Base-by-base conservation (phyloP, 2,797 vertebrate genomes). In the Enteromius trimaculatus region DNA sequence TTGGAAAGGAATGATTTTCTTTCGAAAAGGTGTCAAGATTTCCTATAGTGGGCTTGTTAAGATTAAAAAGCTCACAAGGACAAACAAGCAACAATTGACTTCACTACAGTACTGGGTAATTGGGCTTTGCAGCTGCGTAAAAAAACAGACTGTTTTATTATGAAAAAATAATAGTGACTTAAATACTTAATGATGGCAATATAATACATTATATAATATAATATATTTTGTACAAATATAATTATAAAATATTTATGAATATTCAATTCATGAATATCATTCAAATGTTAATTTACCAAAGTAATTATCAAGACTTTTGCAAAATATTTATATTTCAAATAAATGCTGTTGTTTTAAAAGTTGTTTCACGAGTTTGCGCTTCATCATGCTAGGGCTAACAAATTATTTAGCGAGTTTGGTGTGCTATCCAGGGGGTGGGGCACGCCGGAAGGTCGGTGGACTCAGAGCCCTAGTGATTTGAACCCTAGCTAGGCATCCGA, bases 1-100 rank as follows among this genome's bases (percentile, higher is more conserved):
- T 47, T 51, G 51, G 31, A 68, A 42, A 37, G 58, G 55, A 31
- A 72, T 79, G 55, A 23, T 64, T 84, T 62, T 64, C 21, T 78
- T 78, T 58, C 3, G 4, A 65, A 65, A 79, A 71, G 39, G 34
- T 79, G 42, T 64, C 69, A 51, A 17, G 9, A n/a, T 60, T 49
- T 49, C 39, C 42, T 58, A 9, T 47, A 29, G 23, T 64, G 34
- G 16, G 10, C 58, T 64, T 77, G 26, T 62, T 49, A 23, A 31
- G 70, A 37, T 34, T 31, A 64, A 62, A 81, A 49, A 31, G 37
- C 17, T 26, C 4, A 2, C 17, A 26, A 26, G 21, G 44, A 66
- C 29, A 60, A 72, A 62, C 53, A 64, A 81, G 9, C 53, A 37
- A 19, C 29, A 51, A 39, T 8, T 39, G 66, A 69, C 31, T 68